A percentile compares a stretch with the other conserved stretches of the same genome.
phyloP scores from a whole-genome alignment of 2,888 invertebrate species.

The Clepsis dumicolana region DNA sequence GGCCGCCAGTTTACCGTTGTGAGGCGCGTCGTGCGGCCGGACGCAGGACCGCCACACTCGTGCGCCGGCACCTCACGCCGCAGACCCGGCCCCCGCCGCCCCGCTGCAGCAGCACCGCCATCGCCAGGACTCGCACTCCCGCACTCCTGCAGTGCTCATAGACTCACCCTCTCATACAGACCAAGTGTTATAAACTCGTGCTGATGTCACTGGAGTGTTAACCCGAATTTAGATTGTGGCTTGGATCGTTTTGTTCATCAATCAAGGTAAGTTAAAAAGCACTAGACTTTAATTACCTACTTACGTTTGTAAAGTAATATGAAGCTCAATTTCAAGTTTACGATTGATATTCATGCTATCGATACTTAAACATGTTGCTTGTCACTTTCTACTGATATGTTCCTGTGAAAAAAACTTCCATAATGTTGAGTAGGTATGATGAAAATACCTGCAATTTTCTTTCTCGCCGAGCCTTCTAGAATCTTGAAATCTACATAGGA shows the following conservation, averaged over 20 bases:
- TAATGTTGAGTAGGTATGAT: too few relatives aligned
- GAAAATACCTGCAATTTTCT: not conserved
- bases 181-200: constrained; percentile 81
- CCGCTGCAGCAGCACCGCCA: constrained; percentile 57
- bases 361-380: not conserved
- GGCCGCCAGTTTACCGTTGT: constrained; percentile 85
- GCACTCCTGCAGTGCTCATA: constrained; percentile 59
- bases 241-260: constrained; percentile 78
- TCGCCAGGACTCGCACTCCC: constrained; percentile 54
- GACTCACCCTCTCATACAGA: constrained; percentile 67
- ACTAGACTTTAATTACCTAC: not conserved
- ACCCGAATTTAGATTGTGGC: constrained; percentile 79
- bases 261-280: constrained; percentile 67
- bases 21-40: constrained; percentile 86
- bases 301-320: not conserved
- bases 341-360: not conserved
- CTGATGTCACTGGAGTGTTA: constrained; percentile 81
- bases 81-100: constrained; percentile 56
- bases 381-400: not conserved
- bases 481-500: not conserved
- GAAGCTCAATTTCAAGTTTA: not conserved
- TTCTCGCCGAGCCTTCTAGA: not conserved
- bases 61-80: constrained; percentile 74
- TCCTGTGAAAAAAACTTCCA: too few relatives aligned
- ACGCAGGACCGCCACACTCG: constrained; percentile 76